These are phyloP conservation scores for Tetheella fluctuosa DNA, from an alignment of 2,888 invertebrate species.

Conservation along the genomic window DNA sequence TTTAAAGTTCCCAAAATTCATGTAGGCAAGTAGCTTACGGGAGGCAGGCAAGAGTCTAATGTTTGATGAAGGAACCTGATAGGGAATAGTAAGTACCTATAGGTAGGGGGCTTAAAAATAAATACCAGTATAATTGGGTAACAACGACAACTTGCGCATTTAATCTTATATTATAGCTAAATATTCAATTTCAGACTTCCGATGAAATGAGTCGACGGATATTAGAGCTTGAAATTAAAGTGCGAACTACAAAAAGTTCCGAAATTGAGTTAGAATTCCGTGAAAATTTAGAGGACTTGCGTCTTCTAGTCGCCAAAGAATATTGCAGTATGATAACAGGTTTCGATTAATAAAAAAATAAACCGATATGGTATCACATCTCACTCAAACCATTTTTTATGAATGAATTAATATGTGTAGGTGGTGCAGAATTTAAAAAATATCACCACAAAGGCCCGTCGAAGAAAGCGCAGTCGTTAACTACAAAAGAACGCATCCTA, in stretches of 20 bases:
- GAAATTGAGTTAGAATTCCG: conserved; percentile 60
- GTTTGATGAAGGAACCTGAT: too few relatives aligned
- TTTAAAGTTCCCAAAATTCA: too few relatives aligned
- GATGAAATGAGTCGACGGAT: conserved; percentile 71
- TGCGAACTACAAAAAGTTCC: conserved; percentile 65
- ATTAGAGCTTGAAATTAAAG: conserved; percentile 65
- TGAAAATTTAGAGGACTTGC: conserved; percentile 80
- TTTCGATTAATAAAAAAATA: conserved; percentile 17
- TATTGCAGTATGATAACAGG: conserved; percentile 80
- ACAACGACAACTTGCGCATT: not conserved
- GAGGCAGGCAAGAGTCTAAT: too few relatives aligned
- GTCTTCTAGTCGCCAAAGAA: conserved; percentile 82
- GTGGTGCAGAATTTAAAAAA: conserved; percentile 58
- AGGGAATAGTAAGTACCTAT: too few relatives aligned
- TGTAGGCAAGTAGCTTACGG: too few relatives aligned
- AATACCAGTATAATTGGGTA: conserved; percentile 11
- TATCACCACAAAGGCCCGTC: conserved; percentile 80
- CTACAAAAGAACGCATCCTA: conserved; percentile 79
- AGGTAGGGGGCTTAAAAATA: too few relatives aligned
- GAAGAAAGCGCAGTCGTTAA: conserved; percentile 71
- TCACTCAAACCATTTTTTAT: not conserved
- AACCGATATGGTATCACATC: not conserved
- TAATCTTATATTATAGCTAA: not conserved
- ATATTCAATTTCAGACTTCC: conserved; percentile 64
- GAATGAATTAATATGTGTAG: conserved; percentile 23